These are phyloP conservation scores for Diglossa brunneiventris DNA, from an alignment of 2,113 vertebrate species.

Conservation along the genomic window DNA sequence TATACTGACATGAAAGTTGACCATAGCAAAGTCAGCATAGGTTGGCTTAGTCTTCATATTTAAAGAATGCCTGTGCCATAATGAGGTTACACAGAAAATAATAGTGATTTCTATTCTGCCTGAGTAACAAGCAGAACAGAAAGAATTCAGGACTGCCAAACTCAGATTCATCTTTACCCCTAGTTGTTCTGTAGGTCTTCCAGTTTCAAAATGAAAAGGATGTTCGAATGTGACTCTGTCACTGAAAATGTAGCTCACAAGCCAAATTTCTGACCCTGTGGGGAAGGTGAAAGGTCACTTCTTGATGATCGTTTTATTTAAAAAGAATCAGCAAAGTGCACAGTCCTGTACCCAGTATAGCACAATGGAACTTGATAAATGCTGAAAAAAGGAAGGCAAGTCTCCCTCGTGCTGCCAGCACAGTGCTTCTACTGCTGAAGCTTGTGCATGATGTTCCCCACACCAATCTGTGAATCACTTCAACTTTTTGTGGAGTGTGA, in stretches of 20 bases:
- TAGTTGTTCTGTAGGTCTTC: neutral
- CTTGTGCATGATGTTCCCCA: neutral
- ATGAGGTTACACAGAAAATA: neutral
- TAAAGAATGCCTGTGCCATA: neutral
- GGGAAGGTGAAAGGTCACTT: neutral
- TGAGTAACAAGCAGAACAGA: neutral
- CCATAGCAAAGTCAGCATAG: neutral
- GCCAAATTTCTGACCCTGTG: neutral
- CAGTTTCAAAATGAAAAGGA: neutral
- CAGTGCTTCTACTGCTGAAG: neutral
- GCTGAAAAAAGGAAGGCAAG: neutral
- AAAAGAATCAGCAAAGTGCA: neutral
- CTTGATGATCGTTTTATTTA: neutral
- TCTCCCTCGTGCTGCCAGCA: neutral
- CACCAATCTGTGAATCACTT: neutral
- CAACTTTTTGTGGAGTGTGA: neutral
- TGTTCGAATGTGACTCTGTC: neutral
- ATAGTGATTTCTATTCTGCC: neutral
- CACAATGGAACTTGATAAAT: fast-evolving
- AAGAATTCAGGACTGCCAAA: neutral
- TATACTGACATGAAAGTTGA: neutral
- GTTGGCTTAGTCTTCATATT: neutral
- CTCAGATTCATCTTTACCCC: neutral
- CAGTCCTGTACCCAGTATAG: neutral
- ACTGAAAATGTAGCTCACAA: neutral